Base-by-base conservation (phyloP, 1,140 invertebrate genomes). In the Ruditapes philippinarum region DNA sequence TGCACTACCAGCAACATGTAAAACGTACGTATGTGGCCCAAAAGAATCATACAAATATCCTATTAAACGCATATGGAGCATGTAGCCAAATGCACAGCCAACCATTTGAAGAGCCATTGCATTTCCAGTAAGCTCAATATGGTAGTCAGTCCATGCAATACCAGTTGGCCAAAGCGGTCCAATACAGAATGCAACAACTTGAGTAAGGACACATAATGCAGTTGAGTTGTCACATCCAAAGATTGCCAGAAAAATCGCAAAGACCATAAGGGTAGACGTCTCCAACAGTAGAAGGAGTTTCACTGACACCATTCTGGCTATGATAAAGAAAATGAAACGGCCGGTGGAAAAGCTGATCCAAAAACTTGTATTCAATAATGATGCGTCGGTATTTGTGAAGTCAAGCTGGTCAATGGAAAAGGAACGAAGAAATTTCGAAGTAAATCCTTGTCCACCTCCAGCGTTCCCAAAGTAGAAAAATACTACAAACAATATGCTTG, bases 321-420 rank as follows among this genome's bases (percentile, higher is more conserved):
- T 78, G 2, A 93, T 33, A 25, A 91, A 89, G n/a, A 88, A 90
- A 17, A 86, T 25, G 14, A 93, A 81, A 0, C 93, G 82, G 0
- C 91, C 93, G 1, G 81, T 22, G 4, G 91, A 89, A 79, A 92
- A 94, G 60, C 89, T 84, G 3, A 91, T 91, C 93, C 93, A 94
- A 51, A 91, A 92, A 4, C 80, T 70, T 9, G 91, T 90, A 68
- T 92, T 92, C n/a, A 94, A 33, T 25, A 88, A 73, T 0, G 92
- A 90, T 3, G 81, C 93, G 14, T 90, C 88, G 17, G 89, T 87
- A 5, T 82, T 87, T 36, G 65, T 70, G 49, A 93, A 89, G 0
- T 88, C 36, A 28, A 90, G 60, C 25, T 90, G 78, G 54, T 92
- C 91, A 38, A 91, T 92, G 14, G 92, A 86, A 60, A 89, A 93